Evolutionary conservation across 2,797 vertebrate genomes (phyloP).

Genomic region (Micrastur ruficollis): DNA sequence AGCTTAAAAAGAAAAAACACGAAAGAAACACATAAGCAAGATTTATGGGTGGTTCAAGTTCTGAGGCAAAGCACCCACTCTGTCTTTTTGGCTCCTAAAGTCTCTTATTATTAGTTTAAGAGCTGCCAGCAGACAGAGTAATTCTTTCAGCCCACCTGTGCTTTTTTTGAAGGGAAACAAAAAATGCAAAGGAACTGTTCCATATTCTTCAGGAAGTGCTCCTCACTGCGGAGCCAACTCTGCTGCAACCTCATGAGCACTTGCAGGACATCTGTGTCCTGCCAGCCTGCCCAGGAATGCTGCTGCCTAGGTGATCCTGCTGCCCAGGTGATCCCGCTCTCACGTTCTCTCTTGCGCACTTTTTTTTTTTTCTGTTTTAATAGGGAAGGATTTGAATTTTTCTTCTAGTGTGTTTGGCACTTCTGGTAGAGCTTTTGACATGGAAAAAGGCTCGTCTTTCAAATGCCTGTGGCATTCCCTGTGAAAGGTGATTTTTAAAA

Average conservation of each 20-base stretch:
- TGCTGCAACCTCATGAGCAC: neutral
- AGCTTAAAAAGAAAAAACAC: neutral
- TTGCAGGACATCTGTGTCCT: neutral
- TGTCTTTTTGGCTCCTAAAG: neutral
- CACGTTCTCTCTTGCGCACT: neutral
- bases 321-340: neutral
- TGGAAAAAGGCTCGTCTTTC: conserved; percentile 53
- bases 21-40: neutral
- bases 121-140: neutral
- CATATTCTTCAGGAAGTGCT: neutral
- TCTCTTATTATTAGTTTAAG: neutral
- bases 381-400: neutral
- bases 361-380: neutral
- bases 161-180: neutral
- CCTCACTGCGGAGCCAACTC: neutral
- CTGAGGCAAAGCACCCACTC: neutral
- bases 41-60: neutral
- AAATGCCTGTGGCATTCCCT: conserved; percentile 31
- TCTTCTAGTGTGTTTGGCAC: neutral
- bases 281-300: neutral
- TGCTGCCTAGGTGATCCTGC: neutral
- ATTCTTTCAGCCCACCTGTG: neutral
- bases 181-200: conserved; percentile 4
- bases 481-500: conserved; percentile 57
- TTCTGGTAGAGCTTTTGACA: neutral